phyloP scores from a whole-genome alignment of 2,113 vertebrate genomes.

The Myocastor coypus region DNA sequence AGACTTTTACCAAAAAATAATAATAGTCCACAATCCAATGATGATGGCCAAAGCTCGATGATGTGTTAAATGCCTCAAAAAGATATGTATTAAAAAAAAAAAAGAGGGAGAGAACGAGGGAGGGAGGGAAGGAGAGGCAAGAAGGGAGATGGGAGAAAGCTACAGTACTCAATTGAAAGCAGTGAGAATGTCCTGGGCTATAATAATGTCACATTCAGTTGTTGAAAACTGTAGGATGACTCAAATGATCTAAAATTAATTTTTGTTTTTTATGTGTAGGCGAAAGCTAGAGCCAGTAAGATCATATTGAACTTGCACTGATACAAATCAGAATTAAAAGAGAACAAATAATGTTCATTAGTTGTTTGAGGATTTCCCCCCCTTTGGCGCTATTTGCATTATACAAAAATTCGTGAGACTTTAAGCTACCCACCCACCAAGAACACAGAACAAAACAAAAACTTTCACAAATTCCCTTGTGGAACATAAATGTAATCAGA shows the following conservation, averaged over 20 bases:
- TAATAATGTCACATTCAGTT: background rate
- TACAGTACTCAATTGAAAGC: background rate
- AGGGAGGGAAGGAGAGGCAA: background rate
- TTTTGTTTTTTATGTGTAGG: constrained; percentile 41
- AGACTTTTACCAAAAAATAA: background rate
- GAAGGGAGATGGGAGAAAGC: background rate
- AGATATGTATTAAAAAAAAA: background rate
- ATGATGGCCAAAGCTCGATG: background rate
- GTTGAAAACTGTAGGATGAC: constrained; percentile 35
- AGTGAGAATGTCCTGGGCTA: background rate
- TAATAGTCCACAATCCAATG: background rate
- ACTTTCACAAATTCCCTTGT: constrained; percentile 37
- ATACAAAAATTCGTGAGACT: constrained; percentile 62
- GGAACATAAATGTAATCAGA: constrained; percentile 58
- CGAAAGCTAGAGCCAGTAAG: constrained; percentile 31
- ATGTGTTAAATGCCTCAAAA: background rate
- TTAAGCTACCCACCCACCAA: constrained; percentile 57
- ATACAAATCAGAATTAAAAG: constrained; percentile 58
- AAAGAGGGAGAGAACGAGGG: background rate
- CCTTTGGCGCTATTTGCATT: constrained; percentile 52
- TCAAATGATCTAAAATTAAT: constrained; percentile 28
- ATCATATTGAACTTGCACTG: background rate
- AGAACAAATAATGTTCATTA: constrained; percentile 50
- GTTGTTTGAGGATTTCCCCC: constrained; percentile 37
- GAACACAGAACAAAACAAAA: constrained; percentile 66